Conservation (phyloP, 2,797 vertebrate genomes). For the Cossypha heuglini region DNA sequence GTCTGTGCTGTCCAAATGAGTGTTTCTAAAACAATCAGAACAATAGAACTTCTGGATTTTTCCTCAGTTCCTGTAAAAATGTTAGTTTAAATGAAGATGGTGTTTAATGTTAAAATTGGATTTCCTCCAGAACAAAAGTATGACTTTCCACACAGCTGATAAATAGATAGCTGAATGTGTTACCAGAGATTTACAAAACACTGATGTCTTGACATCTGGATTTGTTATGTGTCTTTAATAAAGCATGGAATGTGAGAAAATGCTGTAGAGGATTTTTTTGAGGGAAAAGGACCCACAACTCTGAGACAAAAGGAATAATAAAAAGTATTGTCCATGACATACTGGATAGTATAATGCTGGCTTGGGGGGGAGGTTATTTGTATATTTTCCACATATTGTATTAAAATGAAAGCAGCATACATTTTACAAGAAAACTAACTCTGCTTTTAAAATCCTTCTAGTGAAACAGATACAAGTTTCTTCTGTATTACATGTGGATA, state of each 20-base stretch:
- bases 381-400: not conserved
- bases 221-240: not conserved
- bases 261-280: not conserved
- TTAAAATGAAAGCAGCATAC: not conserved
- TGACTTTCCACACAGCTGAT: not conserved
- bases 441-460: not conserved
- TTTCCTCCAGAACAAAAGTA: not conserved
- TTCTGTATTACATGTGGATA: not conserved
- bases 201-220: not conserved
- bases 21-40: not conserved
- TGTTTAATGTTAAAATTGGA: not conserved
- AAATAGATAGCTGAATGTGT: not conserved
- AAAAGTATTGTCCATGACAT: not conserved
- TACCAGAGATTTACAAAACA: not conserved
- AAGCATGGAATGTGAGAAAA: not conserved
- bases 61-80: not conserved
- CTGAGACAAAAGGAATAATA: not conserved
- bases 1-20: not conserved
- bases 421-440: not conserved
- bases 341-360: not conserved
- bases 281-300: accelerated
- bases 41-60: not conserved
- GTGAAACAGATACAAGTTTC: not conserved
- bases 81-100: not conserved
- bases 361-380: not conserved